These are phyloP conservation scores for Cheilosia vulpina DNA, from an alignment of 2,888 invertebrate species.

Conservation along the genomic window DNA sequence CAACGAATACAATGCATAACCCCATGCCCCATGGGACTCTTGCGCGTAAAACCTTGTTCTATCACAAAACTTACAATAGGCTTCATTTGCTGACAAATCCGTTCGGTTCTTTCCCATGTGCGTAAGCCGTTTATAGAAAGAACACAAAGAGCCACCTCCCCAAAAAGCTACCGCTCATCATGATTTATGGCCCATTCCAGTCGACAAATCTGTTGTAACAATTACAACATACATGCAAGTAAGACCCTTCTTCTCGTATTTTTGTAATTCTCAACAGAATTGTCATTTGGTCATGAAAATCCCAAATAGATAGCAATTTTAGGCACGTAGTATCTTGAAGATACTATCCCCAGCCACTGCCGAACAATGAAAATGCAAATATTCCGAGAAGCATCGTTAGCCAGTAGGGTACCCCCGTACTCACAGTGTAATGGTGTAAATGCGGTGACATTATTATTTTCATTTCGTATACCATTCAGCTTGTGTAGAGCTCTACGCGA, in stretches of 20 bases:
- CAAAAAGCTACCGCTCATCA: conserved; percentile 66
- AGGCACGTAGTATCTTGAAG: conserved; percentile 67
- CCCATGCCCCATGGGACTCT: too few species aligned
- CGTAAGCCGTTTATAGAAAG: conserved; percentile 6
- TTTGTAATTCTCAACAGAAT: conserved; percentile 5
- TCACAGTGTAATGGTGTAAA: conserved; percentile 57
- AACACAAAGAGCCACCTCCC: not conserved
- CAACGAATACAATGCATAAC: too few species aligned
- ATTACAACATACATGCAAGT: conserved; percentile 52
- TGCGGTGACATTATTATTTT: conserved; percentile 69
- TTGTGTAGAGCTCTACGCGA: conserved; percentile 11
- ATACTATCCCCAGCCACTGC: conserved; percentile 44
- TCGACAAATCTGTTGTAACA: conserved; percentile 67
- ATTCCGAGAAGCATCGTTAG: conserved; percentile 53
- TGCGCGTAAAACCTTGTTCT: conserved; percentile 25
- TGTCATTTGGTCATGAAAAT: conserved; percentile 46
- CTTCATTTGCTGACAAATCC: conserved; percentile 44
- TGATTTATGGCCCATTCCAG: conserved; percentile 64
- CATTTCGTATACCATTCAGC: conserved; percentile 32
- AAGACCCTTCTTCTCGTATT: conserved; percentile 25
- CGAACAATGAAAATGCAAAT: conserved; percentile 71
- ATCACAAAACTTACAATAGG: conserved; percentile 16
- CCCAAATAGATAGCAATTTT: conserved; percentile 64
- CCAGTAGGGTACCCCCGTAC: conserved; percentile 21
- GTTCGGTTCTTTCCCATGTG: conserved; percentile 4